Conservation (phyloP, 2,797 vertebrate species). For the Coilia nasus region DNA sequence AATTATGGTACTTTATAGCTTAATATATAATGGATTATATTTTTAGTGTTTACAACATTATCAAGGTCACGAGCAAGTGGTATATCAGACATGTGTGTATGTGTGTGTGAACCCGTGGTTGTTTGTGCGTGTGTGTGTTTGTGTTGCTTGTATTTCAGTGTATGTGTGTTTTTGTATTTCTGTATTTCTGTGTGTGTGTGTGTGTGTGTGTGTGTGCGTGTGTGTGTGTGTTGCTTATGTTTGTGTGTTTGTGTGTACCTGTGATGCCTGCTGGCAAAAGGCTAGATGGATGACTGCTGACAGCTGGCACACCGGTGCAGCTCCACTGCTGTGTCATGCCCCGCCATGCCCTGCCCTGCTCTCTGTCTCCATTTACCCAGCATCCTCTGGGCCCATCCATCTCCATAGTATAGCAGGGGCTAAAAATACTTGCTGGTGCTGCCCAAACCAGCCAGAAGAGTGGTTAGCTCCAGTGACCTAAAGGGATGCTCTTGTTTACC, state of each 20-base stretch:
- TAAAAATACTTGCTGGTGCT: constrained; percentile 57
- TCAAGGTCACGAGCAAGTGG: background rate
- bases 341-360: constrained; percentile 49
- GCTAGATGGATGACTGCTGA: constrained; percentile 68
- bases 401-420: constrained; percentile 57
- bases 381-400: constrained; percentile 55
- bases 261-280: constrained; percentile 55
- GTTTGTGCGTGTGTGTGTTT: background rate
- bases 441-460: constrained; percentile 50
- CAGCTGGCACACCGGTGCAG: constrained; percentile 58
- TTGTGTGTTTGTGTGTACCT: constrained; percentile 24
- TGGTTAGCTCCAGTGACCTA: constrained; percentile 51
- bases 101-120: background rate
- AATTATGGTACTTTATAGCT: background rate
- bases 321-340: constrained; percentile 70
- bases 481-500: constrained; percentile 25
- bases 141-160: background rate
- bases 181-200: background rate
- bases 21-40: background rate
- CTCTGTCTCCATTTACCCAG: constrained; percentile 67
- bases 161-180: constrained; percentile 11
- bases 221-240: background rate
- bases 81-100: constrained; percentile 29
- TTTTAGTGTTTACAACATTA: constrained; percentile 4
- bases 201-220: constrained; percentile 20